These are phyloP conservation scores for Pygoscelis adeliae DNA, from an alignment of 2,113 vertebrate genomes.

Conservation along the genomic window DNA sequence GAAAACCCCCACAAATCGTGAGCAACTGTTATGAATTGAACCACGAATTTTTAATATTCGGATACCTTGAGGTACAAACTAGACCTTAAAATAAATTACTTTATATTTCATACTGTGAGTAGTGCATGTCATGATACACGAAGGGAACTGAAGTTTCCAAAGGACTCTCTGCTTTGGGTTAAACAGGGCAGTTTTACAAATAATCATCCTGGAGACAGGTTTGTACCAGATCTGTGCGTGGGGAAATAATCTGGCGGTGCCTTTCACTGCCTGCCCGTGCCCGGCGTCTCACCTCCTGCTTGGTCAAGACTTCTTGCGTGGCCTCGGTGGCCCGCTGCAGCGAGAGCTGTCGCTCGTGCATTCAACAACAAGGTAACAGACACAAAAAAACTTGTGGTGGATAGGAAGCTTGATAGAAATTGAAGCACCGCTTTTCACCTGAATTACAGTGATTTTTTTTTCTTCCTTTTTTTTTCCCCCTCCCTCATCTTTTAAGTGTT, in stretches of 20 bases:
- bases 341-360: fast-evolving
- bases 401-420: not conserved
- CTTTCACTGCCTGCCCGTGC: fast-evolving
- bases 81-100: not conserved
- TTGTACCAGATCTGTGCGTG: not conserved
- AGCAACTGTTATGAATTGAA: not conserved
- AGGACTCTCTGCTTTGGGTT: not conserved
- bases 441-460: not conserved
- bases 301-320: not conserved
- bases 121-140: not conserved
- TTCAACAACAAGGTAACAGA: fast-evolving
- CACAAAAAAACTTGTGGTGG: not conserved
- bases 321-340: not conserved
- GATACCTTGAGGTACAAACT: not conserved
- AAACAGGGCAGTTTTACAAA: not conserved
- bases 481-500: not conserved
- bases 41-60: not conserved
- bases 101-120: not conserved
- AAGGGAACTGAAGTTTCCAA: not conserved
- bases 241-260: not conserved
- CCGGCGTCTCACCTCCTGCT: not conserved
- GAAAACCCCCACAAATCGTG: not conserved
- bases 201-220: not conserved
- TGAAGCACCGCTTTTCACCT: not conserved
- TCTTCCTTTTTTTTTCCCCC: no score